A percentile compares a stretch with the other conserved stretches of the same genome.
Conservation (phyloP, 2,113 vertebrate species). For the Philantomba maxwellii region DNA sequence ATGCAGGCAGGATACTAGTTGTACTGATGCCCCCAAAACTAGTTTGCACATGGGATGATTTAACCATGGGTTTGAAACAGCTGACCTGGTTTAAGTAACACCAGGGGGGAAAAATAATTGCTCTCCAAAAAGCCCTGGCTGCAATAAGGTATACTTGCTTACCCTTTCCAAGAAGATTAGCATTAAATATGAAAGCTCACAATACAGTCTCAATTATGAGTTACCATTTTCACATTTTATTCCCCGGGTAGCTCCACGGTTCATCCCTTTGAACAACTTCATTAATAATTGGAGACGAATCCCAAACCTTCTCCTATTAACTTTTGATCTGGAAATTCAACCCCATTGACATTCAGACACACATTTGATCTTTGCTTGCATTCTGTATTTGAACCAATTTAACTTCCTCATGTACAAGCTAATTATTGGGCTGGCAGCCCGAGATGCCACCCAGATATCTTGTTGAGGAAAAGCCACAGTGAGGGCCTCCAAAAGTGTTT, state of each 20-base stretch:
- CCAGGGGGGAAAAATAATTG: too few species aligned
- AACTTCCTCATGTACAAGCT: background rate
- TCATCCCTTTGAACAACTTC: background rate
- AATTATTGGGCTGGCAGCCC: background rate
- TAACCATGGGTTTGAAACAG: background rate
- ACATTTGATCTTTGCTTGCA: background rate
- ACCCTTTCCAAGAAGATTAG: background rate
- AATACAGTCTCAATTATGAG: background rate
- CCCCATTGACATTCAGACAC: background rate
- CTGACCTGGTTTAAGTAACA: background rate
- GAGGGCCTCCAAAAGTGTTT: fast-evolving
- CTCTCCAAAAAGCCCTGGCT: background rate
- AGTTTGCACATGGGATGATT: fast-evolving
- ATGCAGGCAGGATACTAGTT: too few species aligned
- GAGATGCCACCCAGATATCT: background rate
- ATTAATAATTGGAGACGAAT: background rate
- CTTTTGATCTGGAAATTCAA: background rate
- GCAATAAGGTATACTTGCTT: background rate
- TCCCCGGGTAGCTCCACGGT: background rate
- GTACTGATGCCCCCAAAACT: fast-evolving
- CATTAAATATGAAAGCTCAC: background rate
- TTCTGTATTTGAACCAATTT: background rate
- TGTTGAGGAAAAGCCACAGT: background rate
- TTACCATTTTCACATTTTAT: fast-evolving
- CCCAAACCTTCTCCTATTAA: background rate